Base-by-base conservation (phyloP, 2,888 invertebrate genomes). In the Ganaspis brasiliensis region DNA sequence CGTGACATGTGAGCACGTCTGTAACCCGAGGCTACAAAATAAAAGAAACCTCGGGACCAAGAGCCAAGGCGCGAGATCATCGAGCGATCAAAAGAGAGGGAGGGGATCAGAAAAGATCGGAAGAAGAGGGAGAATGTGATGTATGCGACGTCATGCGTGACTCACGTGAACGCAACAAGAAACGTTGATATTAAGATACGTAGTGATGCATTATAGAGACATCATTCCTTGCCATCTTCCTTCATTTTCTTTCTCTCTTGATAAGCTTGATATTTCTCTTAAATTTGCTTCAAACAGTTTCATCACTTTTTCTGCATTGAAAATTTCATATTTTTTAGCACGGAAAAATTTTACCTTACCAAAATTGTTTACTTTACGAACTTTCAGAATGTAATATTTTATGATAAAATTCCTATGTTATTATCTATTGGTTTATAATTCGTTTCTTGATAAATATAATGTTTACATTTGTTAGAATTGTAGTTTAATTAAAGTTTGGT, bases 91-190 rank as follows among this genome's bases (percentile, higher is more conserved):
- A 70, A 40, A 14, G 73, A 63, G 73, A 12, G 67, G 73, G 80
- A 76, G 78, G 76, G 75, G 75, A 45, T 45, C 45, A 67, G 24
- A n/a, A 26, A n/a, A 45, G 45, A 67, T 24, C 2, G 24, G 40
- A 9, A 14, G 14, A 67, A 67, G 37, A 16, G 52, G 70, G 24
- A 67, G 75, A 74, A 79, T 78, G 81, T 86, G 87, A 88, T 87
- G 85, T 87, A 87, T 86, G 86, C 85, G 87, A 84, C 84, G 84
- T 84, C 85, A 86, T 85, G 86, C 85, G 84, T 86, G 87, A 87
- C 82, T 82, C 82, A 82, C 82, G 78, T 82, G 82, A 82, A 80
- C 76, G 74, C 76, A 78, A 75, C 57, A 24, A 67, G 63, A 63
- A 63, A 45, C 40, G 73, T 80, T 80, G 81, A 80, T 80, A 82